Evolutionary conservation across 2,888 invertebrate species (phyloP), one percentile per base, ranked within the genome.

Genomic region (Hirudinaria manillensis): DNA sequence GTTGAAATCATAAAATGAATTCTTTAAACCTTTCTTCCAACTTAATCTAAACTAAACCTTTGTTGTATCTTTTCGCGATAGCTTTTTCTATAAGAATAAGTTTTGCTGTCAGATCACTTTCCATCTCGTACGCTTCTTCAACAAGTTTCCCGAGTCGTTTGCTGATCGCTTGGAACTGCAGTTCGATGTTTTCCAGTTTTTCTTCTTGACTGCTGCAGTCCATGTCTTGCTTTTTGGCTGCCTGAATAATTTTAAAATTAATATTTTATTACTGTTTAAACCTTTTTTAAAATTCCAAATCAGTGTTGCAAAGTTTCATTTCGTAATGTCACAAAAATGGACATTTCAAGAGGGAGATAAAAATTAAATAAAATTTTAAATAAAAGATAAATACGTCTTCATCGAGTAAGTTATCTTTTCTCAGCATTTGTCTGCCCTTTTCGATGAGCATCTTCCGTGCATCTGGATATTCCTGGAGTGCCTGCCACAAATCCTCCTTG

Each of bases 401-500:
- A 74, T 87, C 86, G 19, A 87, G 78, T 29, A 87, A 81, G 76
- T 86, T 86, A 80, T 87, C 87, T 79, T 87, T 87, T 70, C 81
- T 81, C 21, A 87, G 81, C 67, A 87, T 82, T 76, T 86, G 83
- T 75, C 84, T 91, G 66, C 95, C 87, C 45, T 81, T 81, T 72
- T 83, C 83, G 10, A 86, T 84, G 24, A 87, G 82, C 73, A 85
- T 82, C 77, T 84, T 83, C 79, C 86, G 84, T 0, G 87, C 87
- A 67, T 87, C 87, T 0, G 87, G 87, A 78, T 87, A 87, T 79
- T 87, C 87, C 56, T 81, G 80, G 36, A 96, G 87, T 0, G 94
- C 93, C 82, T 93, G 93, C 92, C 94, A 93, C 68, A 96, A 88
- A 84, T 94, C 94, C 82, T 83, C 81, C 77, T 97, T 97, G 61